Evolutionary conservation across 2,888 invertebrate species (phyloP), one percentile per base, ranked within the genome.

Genomic region (Philereme transversata): DNA sequence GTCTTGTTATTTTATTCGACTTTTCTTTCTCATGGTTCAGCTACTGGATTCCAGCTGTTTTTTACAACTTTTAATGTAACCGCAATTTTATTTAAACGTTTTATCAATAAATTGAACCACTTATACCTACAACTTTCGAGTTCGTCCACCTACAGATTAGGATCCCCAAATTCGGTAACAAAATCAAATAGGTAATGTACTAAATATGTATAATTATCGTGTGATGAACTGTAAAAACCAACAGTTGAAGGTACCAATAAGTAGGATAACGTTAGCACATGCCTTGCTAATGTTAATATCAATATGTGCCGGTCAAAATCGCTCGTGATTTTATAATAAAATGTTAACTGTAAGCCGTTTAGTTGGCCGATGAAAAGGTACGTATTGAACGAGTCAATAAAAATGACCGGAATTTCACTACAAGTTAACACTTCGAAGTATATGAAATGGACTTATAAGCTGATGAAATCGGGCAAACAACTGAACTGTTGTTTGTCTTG

Each of bases 281-380:
- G 66, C 50, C 67, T 73, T 73, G 87, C 85, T 90, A 90, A 90
- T 79, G 68, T 72, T 65, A 74, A 69, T 62, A 70, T 81, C 88
- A 74, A 75, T 72, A 57, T 72, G 68, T 65, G 71, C 73, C 73
- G 76, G 78, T 78, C 68, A 77, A 82, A 80, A 83, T 81, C 77
- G 72, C 77, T 73, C 90, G 91, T 92, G 90, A 90, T 90, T 85
- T 88, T 81, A 89, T 89, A 88, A 91, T 92, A 88, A 81, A 87
- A 83, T 75, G 81, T 79, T 89, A 89, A 89, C 91, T 86, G 90
- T 90, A 82, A 76, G 71, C 70, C 81, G 71, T 84, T 85, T 84
- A 81, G 84, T 85, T 75, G 71, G 72, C 73, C 79, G 76, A 84
- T 82, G 80, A 82, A 79, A 82, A 83, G 77, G 79, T 81, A 77